A percentile compares a stretch with the other conserved stretches of the same genome.
These are phyloP conservation scores for Neodiprion lecontei DNA, from an alignment of 1,140 invertebrate genomes.

Conservation along the genomic window DNA sequence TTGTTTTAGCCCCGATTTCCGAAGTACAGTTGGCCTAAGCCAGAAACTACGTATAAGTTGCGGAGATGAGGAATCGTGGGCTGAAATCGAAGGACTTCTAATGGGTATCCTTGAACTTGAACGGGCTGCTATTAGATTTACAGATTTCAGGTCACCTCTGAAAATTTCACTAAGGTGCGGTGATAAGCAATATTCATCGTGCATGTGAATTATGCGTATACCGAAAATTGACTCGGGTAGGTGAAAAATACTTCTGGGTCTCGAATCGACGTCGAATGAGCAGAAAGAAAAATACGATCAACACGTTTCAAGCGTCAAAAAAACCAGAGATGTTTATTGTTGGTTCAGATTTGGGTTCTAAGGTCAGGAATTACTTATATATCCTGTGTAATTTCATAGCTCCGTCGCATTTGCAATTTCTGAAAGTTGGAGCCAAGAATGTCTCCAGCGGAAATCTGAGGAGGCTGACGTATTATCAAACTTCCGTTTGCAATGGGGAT, in stretches of 20 bases:
- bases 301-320: neutral
- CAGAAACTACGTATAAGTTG: neutral
- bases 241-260: too few species aligned
- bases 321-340: neutral
- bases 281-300: too few species aligned
- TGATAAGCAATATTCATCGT: too few species aligned
- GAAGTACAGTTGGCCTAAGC: neutral
- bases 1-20: neutral
- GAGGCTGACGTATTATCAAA: constrained; percentile 7
- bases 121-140: neutral
- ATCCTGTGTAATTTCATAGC: neutral
- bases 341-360: neutral
- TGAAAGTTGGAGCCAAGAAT: neutral
- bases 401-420: neutral
- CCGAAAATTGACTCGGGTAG: too few species aligned
- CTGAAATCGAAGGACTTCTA: neutral
- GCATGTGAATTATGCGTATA: too few species aligned
- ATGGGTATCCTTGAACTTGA: neutral
- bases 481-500: constrained; percentile 4
- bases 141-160: neutral
- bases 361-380: neutral
- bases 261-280: too few species aligned
- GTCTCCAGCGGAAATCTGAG: neutral
- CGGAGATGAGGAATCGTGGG: neutral
- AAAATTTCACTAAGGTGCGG: neutral